A percentile compares a stretch with the other conserved stretches of the same genome.
These are phyloP conservation scores for Tachina lurida DNA, from an alignment of 2,888 invertebrate genomes.

Conservation along the genomic window DNA sequence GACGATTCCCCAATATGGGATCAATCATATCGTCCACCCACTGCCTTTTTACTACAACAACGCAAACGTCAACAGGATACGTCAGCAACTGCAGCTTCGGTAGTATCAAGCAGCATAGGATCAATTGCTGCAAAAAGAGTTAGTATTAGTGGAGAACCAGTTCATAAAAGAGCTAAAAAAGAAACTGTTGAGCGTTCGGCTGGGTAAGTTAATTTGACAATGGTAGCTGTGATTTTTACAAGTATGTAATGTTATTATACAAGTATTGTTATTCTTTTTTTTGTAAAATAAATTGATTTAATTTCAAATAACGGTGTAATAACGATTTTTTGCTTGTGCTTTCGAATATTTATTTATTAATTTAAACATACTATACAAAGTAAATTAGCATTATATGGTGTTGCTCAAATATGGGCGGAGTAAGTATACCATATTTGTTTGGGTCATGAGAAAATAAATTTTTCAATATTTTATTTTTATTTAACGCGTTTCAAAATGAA, in stretches of 20 bases:
- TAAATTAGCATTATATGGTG: too few relatives aligned
- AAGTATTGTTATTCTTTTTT: too few relatives aligned
- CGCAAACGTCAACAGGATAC: slow-evolving; percentile 81
- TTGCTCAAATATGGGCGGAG: too few relatives aligned
- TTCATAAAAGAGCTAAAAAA: slow-evolving; percentile 82
- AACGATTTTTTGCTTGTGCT: neutral
- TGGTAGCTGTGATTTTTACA: slow-evolving; percentile 13
- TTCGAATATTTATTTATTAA: too few relatives aligned
- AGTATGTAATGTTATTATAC: too few relatives aligned
- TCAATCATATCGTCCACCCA: slow-evolving; percentile 89
- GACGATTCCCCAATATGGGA: slow-evolving; percentile 96
- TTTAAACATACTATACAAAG: too few relatives aligned
- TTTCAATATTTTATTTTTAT: too few relatives aligned
- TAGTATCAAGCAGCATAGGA: slow-evolving; percentile 65
- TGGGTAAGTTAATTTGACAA: slow-evolving; percentile 72
- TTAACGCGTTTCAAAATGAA: too few relatives aligned
- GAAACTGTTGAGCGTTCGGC: slow-evolving; percentile 78
- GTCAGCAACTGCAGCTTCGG: slow-evolving; percentile 41
- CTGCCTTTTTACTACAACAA: slow-evolving; percentile 80
- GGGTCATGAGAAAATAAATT: too few relatives aligned
- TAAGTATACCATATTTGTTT: too few relatives aligned
- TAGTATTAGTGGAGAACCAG: slow-evolving; percentile 76
- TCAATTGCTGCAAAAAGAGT: slow-evolving; percentile 74
- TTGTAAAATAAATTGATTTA: slow-evolving; percentile 43
- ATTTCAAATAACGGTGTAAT: neutral